A percentile compares a stretch with the other conserved stretches of the same genome.
phyloP scores from a whole-genome alignment of 2,888 invertebrate species.

The Torymus texanus region DNA sequence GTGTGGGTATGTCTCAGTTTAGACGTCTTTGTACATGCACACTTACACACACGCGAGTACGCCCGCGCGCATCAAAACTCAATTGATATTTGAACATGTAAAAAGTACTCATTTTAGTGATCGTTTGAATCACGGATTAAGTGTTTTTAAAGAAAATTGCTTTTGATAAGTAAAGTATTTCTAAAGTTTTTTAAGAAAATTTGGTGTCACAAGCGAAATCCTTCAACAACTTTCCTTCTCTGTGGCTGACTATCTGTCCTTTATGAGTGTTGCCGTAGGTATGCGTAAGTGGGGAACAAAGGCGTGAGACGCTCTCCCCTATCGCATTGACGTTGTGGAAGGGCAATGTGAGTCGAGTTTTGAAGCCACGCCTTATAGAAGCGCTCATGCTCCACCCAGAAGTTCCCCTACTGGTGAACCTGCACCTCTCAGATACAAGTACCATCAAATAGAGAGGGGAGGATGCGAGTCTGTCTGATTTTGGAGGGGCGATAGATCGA shows the following conservation, averaged over 20 bases:
- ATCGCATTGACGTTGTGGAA: slow-evolving; percentile 48
- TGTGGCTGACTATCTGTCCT: slow-evolving; percentile 56
- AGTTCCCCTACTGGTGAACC: slow-evolving; percentile 54
- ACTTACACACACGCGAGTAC: too few relatives aligned
- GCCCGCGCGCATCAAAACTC: too few relatives aligned
- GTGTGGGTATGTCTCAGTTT: too few relatives aligned
- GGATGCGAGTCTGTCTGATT: slow-evolving; percentile 44
- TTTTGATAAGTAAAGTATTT: slow-evolving; percentile 26
- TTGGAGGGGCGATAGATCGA: slow-evolving; percentile 67
- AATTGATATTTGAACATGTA: too few relatives aligned
- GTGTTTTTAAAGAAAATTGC: background rate
- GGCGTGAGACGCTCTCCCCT: slow-evolving; percentile 58
- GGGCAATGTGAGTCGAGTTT: slow-evolving; percentile 46
- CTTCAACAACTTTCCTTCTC: slow-evolving; percentile 56
- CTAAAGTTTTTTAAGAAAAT: slow-evolving; percentile 53
- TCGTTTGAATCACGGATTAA: too few relatives aligned
- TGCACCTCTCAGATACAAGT: slow-evolving; percentile 50
- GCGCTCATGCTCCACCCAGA: slow-evolving; percentile 53
- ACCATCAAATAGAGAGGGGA: slow-evolving; percentile 53
- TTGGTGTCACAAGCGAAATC: slow-evolving; percentile 54
- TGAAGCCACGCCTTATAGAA: slow-evolving; percentile 54
- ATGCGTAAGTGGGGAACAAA: slow-evolving; percentile 59
- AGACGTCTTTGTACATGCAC: too few relatives aligned
- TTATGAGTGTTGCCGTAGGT: slow-evolving; percentile 57
- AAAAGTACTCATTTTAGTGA: too few relatives aligned